Evolutionary conservation across 2,888 invertebrate genomes (phyloP), one percentile per base, ranked within the genome.

Genomic region (Anticlea derivata): DNA sequence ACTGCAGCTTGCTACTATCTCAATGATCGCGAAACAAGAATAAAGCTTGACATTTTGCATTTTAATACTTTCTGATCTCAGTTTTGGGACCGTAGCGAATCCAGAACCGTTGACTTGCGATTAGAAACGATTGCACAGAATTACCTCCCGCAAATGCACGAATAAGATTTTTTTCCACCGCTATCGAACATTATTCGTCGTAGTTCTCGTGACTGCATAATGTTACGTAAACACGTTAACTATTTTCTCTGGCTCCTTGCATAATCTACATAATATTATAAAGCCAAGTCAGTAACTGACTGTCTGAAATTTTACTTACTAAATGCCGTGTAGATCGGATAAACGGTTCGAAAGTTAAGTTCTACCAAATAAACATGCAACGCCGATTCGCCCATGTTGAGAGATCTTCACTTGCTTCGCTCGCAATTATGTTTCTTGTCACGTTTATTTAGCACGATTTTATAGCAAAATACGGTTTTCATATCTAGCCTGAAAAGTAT

Each of bases 191-290:
- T 57, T 61, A 61, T 50, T 57, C 52, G 37, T 47, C 59, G 62
- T 63, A 59, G 61, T 60, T 63, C 64, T 69, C 72, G 69, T 68
- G 74, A 65, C 68, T 63, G 63, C 57, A 59, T 66, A 12, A 40
- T 52, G 58, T 77, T 74, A 74, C 67, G 75, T 71, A 76, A 78
- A 66, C 60, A 68, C 73, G 74, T 76, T 75, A 70, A 69, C 74
- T 68, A 67, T 60, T 67, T 63, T 65, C 61, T 61, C 66, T 61
- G 53, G 59, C 61, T 50, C 58, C 68, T 72, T 75, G 72, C 72
- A 75, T 75, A 77, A 71, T 72, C n/a, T n/a, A n/a, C n/a, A n/a
- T n/a, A n/a, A n/a, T n/a, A n/a, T n/a, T n/a, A n/a, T n/a, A n/a
- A n/a, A n/a, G n/a, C n/a, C n/a, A n/a, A n/a, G n/a, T n/a, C n/a